phyloP scores from a whole-genome alignment of 2,888 invertebrate genomes.

The Nezara viridula region DNA sequence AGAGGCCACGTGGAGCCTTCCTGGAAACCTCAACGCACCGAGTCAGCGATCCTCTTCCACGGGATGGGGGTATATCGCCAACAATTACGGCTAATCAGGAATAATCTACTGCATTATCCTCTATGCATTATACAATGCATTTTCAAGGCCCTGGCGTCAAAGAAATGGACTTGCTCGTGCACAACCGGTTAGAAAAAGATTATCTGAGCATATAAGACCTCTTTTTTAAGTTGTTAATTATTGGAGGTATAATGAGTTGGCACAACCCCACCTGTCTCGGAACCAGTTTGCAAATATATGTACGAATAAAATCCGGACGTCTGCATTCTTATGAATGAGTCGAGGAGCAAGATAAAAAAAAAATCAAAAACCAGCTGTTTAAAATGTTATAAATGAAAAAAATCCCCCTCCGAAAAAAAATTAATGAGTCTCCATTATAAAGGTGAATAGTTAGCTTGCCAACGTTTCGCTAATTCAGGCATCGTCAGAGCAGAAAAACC shows the following conservation, averaged over 20 bases:
- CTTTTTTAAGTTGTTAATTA: not conserved
- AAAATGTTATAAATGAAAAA: no score
- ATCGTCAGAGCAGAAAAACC: no score
- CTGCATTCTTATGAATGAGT: not conserved
- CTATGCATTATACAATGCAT: not conserved
- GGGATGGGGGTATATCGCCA: not conserved
- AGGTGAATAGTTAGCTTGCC: no score
- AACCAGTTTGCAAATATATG: not conserved
- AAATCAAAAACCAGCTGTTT: no score
- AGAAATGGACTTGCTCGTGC: not conserved
- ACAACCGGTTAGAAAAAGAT: not conserved
- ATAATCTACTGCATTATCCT: not conserved
- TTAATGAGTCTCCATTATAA: no score
- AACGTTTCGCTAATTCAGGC: no score
- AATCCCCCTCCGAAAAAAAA: no score
- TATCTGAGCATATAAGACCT: not conserved
- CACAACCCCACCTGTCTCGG: no score
- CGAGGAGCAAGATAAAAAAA: no score
- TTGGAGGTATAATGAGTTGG: not conserved
- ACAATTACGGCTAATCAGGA: not conserved
- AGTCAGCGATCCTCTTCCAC: not conserved
- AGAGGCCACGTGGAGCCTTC: conserved; percentile 21
- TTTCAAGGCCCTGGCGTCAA: not conserved
- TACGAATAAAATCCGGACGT: not conserved
- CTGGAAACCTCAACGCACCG: not conserved